Conservation (phyloP, 2,113 vertebrate species). For the Heptranchias perlo region DNA sequence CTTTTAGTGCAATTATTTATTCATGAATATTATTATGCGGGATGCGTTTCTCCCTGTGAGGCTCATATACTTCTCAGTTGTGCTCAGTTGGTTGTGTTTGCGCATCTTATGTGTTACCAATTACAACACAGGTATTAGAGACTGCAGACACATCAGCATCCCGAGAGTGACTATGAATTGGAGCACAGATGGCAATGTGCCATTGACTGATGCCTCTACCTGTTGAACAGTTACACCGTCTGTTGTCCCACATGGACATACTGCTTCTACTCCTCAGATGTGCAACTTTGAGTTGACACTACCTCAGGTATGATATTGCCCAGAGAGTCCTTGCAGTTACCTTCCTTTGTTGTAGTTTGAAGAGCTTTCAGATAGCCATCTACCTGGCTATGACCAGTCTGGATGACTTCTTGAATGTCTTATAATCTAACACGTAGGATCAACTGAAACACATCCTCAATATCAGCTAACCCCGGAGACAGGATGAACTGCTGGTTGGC, state of each 20-base stretch:
- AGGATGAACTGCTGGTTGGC: background rate
- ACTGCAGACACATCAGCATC: background rate
- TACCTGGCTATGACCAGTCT: background rate
- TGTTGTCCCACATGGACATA: background rate
- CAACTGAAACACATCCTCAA: background rate
- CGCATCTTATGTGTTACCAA: background rate
- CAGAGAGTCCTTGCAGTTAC: background rate
- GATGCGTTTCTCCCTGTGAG: background rate
- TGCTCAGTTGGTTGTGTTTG: background rate
- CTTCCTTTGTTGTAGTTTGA: background rate
- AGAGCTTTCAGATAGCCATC: background rate
- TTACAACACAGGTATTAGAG: background rate
- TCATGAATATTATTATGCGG: background rate
- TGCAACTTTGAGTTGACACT: background rate
- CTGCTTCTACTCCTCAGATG: background rate
- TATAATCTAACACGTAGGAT: background rate
- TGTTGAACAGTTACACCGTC: background rate
- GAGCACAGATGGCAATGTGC: background rate
- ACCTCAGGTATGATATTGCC: background rate
- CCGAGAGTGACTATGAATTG: background rate
- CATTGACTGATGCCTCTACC: background rate
- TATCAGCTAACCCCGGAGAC: background rate
- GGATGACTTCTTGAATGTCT: background rate
- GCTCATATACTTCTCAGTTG: background rate
- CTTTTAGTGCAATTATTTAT: background rate